These are phyloP conservation scores for Pipistrellus pygmaeus DNA, from an alignment of 2,797 vertebrate genomes.

Conservation along the genomic window DNA sequence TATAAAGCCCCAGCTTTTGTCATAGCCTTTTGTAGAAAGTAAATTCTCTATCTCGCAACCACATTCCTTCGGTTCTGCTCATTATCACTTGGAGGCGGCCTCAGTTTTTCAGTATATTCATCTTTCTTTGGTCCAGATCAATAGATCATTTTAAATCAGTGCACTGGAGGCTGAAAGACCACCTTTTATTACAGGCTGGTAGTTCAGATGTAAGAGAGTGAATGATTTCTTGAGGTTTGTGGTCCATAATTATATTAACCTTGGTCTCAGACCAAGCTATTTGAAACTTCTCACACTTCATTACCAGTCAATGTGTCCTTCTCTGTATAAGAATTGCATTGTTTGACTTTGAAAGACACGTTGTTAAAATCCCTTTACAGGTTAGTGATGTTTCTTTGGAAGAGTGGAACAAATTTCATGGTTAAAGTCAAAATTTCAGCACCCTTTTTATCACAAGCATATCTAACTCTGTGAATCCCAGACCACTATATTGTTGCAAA, in stretches of 20 bases:
- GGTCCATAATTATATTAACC: slow-evolving; percentile 78
- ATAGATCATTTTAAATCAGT: slow-evolving; percentile 83
- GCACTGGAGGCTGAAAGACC: slow-evolving; percentile 79
- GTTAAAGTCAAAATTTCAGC: slow-evolving; percentile 79
- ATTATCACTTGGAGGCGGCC: slow-evolving; percentile 75
- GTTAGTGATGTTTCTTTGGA: slow-evolving; percentile 76
- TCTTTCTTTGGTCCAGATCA: slow-evolving; percentile 79
- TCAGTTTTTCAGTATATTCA: slow-evolving; percentile 74
- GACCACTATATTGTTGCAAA: slow-evolving; percentile 22
- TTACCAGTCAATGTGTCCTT: slow-evolving; percentile 75
- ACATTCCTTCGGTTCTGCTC: slow-evolving; percentile 78
- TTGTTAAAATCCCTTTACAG: slow-evolving; percentile 82
- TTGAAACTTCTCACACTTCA: slow-evolving; percentile 77
- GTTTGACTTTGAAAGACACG: slow-evolving; percentile 79
- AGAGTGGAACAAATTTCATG: slow-evolving; percentile 77
- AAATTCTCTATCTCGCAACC: slow-evolving; percentile 55
- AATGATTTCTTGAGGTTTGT: slow-evolving; percentile 76
- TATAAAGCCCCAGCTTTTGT: slow-evolving; percentile 74
- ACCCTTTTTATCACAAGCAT: slow-evolving; percentile 65
- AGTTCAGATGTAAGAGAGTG: slow-evolving; percentile 75
- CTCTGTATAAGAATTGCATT: slow-evolving; percentile 74
- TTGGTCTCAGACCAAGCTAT: slow-evolving; percentile 74
- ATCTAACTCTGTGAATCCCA: slow-evolving; percentile 67
- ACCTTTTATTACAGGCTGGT: slow-evolving; percentile 69
- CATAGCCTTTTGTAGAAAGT: slow-evolving; percentile 71